Percentiles rank a stretch among this genome's conserved stretches.
These are phyloP conservation scores for Troilus luridus DNA, from an alignment of 2,888 invertebrate genomes.

Conservation along the genomic window DNA sequence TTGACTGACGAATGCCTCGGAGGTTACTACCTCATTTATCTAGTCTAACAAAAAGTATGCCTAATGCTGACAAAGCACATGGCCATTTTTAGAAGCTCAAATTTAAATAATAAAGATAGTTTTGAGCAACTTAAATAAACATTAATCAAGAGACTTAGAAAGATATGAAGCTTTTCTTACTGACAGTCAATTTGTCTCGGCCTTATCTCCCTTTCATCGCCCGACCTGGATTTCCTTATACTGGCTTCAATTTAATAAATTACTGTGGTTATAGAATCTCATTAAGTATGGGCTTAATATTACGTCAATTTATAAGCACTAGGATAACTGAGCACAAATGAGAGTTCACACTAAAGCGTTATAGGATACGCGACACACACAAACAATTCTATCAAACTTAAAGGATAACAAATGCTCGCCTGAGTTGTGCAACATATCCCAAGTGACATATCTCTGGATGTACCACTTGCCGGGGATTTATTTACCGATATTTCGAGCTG, in stretches of 20 bases:
- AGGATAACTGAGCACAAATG: background rate
- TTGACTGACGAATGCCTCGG: background rate
- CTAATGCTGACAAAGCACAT: background rate
- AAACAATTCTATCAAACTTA: no score
- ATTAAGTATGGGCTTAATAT: background rate
- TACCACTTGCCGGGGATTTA: no score
- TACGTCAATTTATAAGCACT: background rate
- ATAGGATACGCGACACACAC: no score
- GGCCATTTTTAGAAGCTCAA: background rate
- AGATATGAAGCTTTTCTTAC: background rate
- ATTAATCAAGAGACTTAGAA: background rate
- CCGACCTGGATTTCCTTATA: background rate
- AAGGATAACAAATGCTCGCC: no score
- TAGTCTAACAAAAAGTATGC: background rate
- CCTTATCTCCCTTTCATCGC: background rate
- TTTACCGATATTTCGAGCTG: no score
- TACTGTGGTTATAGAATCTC: background rate
- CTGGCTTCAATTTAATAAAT: background rate
- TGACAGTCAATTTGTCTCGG: constrained; percentile 10
- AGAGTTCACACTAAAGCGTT: no score
- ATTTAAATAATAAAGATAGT: constrained; percentile 9
- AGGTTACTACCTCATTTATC: background rate
- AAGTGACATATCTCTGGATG: no score
- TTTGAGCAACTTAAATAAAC: background rate
- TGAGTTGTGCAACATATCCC: no score